Evolutionary conservation across 2,888 invertebrate genomes (phyloP).

Genomic region (Polylopha cassiicola): DNA sequence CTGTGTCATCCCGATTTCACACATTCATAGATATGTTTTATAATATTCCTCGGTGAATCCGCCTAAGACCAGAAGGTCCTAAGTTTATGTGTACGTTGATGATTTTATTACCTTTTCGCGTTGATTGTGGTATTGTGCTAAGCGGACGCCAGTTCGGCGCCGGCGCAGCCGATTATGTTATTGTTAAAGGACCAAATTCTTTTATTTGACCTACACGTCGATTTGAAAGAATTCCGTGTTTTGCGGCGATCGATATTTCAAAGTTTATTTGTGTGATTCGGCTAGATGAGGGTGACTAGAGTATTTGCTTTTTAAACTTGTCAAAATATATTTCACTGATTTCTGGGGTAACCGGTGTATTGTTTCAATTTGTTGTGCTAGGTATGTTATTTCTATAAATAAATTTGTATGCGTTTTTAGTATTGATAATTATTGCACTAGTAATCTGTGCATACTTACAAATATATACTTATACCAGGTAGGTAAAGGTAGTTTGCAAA

Average conservation of each 20-base stretch:
- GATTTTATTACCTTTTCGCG: constrained; percentile 11
- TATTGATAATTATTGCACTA: too few species aligned
- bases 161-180: constrained; percentile 69
- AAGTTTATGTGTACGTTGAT: not conserved
- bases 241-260: constrained; percentile 52
- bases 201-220: constrained; percentile 70
- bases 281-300: constrained; percentile 12
- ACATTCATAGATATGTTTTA: constrained; percentile 57
- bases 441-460: too few species aligned
- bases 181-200: constrained; percentile 65
- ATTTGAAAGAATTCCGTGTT: constrained; percentile 51
- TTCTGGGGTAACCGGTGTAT: constrained; percentile 6
- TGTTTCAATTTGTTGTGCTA: not conserved
- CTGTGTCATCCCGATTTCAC: constrained; percentile 65
- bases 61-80: constrained; percentile 2
- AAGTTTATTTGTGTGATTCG: constrained; percentile 35
- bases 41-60: constrained; percentile 48
- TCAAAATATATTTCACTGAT: constrained; percentile 9
- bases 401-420: too few species aligned
- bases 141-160: constrained; percentile 64
- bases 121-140: constrained; percentile 31
- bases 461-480: too few species aligned
- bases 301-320: constrained; percentile 17
- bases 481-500: too few species aligned
- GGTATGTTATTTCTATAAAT: too few species aligned